Base-by-base conservation (phyloP, 1,140 invertebrate species). In the Lepidotrigona ventralis region DNA sequence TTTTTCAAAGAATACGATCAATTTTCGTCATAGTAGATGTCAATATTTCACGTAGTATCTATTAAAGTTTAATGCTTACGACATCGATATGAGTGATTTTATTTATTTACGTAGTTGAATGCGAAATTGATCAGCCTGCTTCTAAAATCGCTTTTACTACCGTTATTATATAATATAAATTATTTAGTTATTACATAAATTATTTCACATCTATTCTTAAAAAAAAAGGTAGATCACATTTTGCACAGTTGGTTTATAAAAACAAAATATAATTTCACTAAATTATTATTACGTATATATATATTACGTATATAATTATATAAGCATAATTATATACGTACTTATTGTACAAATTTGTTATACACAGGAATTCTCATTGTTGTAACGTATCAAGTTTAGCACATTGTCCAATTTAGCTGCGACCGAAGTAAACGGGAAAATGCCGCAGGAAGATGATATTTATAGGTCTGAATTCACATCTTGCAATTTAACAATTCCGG, bases 381-480 rank as follows among this genome's bases (percentile, higher is more conserved):
- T 70, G 33, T 33, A 23, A 15, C n/a, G 12, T 21, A 5, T 39
- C 29, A 69, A n/a, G 51, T 53, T 39, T 26, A 39, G 1, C 23
- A 56, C 6, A 56, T 14, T 69, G 17, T 81, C 4, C 1, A 33
- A 60, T 58, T 29, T 9, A 53, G 21, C 23, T 11, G 11, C 12
- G n/a, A 19, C 26, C 12, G 12, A 54, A 83, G 33, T 21, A 64
- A 75, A 77, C 11, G 6, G 15, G 26, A 74, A n/a, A 33, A 85
- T 81, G 83, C n/a, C 69, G 15, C 53, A 68, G 29, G 63, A 80
- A 12, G 82, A 83, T 39, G 51, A 68, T 15, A 58, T 46, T 39
- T 14, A 17, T 11, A 75, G 23, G n/a, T 21, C 60, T n/a, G 21
- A 33, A 54, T 63, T 46, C 5, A 11, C 9, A 29, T 53, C 64